phyloP scores from a whole-genome alignment of 2,113 vertebrate genomes.

The Rhagologus leucostigma region DNA sequence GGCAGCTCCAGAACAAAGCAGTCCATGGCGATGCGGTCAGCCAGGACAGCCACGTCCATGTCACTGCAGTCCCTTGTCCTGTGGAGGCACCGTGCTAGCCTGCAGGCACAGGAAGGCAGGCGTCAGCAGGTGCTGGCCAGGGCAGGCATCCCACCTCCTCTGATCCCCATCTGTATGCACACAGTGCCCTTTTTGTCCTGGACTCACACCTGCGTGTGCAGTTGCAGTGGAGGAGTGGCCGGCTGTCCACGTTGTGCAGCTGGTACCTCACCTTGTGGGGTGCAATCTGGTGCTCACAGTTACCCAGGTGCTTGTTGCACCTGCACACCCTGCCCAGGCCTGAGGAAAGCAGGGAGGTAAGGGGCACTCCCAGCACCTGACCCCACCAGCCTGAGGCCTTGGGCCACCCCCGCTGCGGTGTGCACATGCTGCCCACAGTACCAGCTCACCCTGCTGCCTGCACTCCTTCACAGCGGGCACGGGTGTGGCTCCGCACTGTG shows the following conservation, averaged over 20 bases:
- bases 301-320: constrained; percentile 68
- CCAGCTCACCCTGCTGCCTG: background rate
- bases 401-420: accelerated
- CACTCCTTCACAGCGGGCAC: accelerated
- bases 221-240: constrained; percentile 81
- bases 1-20: constrained; percentile 58
- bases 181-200: background rate
- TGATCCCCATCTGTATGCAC: too few relatives aligned
- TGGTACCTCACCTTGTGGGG: constrained; percentile 73
- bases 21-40: constrained; percentile 37
- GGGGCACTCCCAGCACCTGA: background rate
- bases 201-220: constrained; percentile 77
- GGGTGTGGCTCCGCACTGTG: accelerated
- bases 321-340: constrained; percentile 52
- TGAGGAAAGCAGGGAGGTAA: background rate
- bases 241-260: constrained; percentile 64
- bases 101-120: background rate
- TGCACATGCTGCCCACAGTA: accelerated
- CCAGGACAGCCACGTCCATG: constrained; percentile 15
- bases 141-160: background rate
- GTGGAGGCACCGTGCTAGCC: constrained; percentile 64
- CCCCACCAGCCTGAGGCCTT: background rate
- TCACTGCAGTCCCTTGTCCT: background rate
- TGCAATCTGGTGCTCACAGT: constrained; percentile 71
- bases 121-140: background rate